Conservation (phyloP, 2,113 vertebrate genomes). For the Perca fluviatilis region DNA sequence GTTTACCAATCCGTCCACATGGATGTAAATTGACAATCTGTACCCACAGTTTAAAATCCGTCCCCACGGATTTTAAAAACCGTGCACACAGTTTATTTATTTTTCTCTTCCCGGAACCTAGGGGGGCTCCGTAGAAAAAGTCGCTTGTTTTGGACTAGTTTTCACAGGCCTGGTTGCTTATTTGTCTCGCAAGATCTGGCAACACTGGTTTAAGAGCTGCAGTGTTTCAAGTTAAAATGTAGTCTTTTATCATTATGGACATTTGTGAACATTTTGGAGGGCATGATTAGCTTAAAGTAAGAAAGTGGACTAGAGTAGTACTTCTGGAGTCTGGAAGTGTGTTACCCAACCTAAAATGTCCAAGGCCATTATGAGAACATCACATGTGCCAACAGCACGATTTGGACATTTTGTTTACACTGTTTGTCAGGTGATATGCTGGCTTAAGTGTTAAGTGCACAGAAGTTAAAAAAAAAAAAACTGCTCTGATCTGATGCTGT, state of each 20-base stretch:
- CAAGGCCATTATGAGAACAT: neutral
- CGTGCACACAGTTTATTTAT: too few species aligned
- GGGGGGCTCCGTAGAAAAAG: too few species aligned
- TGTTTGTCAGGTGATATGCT: neutral
- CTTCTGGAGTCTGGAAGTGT: neutral
- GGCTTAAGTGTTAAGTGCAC: neutral
- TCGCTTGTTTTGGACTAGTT: too few species aligned
- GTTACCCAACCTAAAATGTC: too few species aligned
- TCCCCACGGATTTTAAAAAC: too few species aligned
- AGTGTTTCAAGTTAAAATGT: neutral
- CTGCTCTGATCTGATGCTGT: neutral
- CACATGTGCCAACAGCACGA: neutral
- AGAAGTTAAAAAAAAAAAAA: neutral
- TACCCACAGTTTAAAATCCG: too few species aligned
- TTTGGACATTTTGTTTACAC: conserved; percentile 1
- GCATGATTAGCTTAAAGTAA: neutral
- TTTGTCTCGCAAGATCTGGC: too few species aligned
- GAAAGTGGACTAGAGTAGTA: neutral
- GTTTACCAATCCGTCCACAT: too few species aligned
- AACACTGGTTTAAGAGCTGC: too few species aligned
- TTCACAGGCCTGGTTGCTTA: too few species aligned
- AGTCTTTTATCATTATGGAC: neutral
- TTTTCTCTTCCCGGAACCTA: too few species aligned
- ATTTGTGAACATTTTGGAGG: neutral
- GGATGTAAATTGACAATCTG: too few species aligned